Conservation (phyloP, 2,888 invertebrate genomes). For the Coenonympha glycerion region DNA sequence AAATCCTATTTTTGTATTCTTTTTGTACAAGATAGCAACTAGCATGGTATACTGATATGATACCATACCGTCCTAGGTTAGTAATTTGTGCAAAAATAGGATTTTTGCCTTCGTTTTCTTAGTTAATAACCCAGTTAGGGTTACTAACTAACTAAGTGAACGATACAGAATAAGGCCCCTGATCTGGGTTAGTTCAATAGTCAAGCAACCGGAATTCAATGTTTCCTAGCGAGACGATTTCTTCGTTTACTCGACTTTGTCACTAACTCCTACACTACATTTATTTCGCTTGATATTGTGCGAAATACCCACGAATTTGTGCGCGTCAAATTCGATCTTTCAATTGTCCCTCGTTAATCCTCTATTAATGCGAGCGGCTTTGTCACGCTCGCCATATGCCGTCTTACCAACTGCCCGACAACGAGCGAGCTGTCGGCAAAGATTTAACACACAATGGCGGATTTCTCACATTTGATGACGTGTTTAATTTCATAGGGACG, state of each 20-base stretch:
- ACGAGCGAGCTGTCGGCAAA: constrained; percentile 46
- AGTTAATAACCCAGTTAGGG: no score
- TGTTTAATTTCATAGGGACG: constrained; percentile 52
- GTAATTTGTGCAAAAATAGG: no score
- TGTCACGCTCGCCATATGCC: constrained; percentile 59
- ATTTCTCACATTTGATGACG: constrained; percentile 57
- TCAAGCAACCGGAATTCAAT: no score
- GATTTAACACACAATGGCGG: constrained; percentile 48
- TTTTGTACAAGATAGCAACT: no score
- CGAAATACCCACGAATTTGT: constrained; percentile 17
- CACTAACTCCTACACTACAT: constrained; percentile 5
- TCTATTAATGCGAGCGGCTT: constrained; percentile 39
- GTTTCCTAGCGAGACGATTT: no score
- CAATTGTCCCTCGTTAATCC: constrained; percentile 55
- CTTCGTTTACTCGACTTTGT: not conserved
- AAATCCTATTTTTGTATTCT: no score
- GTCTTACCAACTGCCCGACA: constrained; percentile 48
- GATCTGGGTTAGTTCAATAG: no score
- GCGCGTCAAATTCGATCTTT: constrained; percentile 52
- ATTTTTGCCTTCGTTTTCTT: no score
- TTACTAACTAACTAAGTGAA: no score
- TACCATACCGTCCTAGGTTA: no score
- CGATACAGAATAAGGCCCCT: no score
- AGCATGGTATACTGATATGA: no score
- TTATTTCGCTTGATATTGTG: constrained; percentile 15